Percentiles rank a stretch among this genome's conserved stretches.
These are phyloP conservation scores for Pristis pectinata DNA, from an alignment of 2,797 vertebrate genomes.

Conservation along the genomic window DNA sequence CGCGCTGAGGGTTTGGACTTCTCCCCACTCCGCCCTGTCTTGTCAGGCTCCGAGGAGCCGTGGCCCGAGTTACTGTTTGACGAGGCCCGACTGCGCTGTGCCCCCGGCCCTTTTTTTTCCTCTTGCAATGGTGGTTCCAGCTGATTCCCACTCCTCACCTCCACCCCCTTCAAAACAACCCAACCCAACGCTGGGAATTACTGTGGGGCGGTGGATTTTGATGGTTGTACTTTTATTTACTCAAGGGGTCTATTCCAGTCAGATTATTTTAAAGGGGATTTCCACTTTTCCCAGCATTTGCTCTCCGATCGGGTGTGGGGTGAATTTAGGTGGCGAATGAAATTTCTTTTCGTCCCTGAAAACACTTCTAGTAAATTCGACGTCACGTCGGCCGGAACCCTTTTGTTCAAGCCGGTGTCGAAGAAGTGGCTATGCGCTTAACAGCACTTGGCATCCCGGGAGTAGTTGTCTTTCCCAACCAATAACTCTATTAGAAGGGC, in stretches of 20 bases:
- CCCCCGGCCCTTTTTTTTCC: too few species aligned
- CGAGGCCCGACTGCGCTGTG: background rate
- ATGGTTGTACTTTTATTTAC: background rate
- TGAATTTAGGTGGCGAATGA: background rate
- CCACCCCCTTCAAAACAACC: background rate
- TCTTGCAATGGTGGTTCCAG: background rate
- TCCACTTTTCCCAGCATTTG: background rate
- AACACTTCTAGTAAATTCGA: background rate
- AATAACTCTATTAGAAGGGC: background rate
- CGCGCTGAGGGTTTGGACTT: background rate
- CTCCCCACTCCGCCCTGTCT: background rate
- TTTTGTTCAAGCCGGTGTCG: constrained; percentile 25
- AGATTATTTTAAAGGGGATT: background rate
- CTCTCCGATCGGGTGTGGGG: background rate
- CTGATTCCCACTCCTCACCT: background rate
- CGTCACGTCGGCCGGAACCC: constrained; percentile 18
- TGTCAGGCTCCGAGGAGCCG: background rate
- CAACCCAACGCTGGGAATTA: background rate
- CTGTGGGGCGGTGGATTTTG: background rate
- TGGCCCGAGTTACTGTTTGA: too few species aligned
- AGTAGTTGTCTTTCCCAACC: background rate
- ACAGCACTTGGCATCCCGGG: background rate
- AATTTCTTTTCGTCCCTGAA: background rate
- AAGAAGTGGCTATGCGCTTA: background rate
- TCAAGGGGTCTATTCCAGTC: background rate